phyloP scores from a whole-genome alignment of 2,113 vertebrate species.

The Seriola dumerili region DNA sequence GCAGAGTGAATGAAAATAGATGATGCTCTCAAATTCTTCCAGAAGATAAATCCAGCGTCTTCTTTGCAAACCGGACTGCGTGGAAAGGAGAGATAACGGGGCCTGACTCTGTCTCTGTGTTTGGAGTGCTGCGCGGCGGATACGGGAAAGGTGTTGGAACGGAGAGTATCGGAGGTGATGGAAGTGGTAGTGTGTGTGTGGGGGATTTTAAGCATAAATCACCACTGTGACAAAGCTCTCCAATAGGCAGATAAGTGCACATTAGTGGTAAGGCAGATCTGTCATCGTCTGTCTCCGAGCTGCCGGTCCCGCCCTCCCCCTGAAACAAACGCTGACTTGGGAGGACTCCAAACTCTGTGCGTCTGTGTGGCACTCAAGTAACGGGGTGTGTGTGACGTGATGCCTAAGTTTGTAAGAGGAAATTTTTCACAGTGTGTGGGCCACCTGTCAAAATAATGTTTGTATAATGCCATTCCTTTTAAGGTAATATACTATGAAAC shows the following conservation, averaged over 20 bases:
- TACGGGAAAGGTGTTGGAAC: conserved; percentile 58
- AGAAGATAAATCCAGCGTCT: conserved; percentile 69
- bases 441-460: conserved; percentile 30
- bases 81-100: conserved; percentile 71
- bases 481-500: background rate
- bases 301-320: conserved; percentile 39
- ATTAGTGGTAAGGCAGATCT: conserved; percentile 79
- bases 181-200: conserved; percentile 61
- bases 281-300: conserved; percentile 72
- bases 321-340: conserved; percentile 56
- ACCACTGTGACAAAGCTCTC: conserved; percentile 77
- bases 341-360: conserved; percentile 49
- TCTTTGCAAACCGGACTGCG: conserved; percentile 52
- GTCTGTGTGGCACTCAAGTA: conserved; percentile 30
- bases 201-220: conserved; percentile 80
- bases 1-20: conserved; percentile 78
- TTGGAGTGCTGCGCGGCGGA: conserved; percentile 19
- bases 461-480: conserved; percentile 1
- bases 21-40: conserved; percentile 67
- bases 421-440: conserved; percentile 26
- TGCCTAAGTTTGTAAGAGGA: conserved; percentile 13
- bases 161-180: conserved; percentile 64
- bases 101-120: conserved; percentile 59
- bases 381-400: conserved; percentile 7
- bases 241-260: conserved; percentile 84